Evolutionary conservation across 2,888 invertebrate species (phyloP).

Genomic region (Latheticus oryzae): DNA sequence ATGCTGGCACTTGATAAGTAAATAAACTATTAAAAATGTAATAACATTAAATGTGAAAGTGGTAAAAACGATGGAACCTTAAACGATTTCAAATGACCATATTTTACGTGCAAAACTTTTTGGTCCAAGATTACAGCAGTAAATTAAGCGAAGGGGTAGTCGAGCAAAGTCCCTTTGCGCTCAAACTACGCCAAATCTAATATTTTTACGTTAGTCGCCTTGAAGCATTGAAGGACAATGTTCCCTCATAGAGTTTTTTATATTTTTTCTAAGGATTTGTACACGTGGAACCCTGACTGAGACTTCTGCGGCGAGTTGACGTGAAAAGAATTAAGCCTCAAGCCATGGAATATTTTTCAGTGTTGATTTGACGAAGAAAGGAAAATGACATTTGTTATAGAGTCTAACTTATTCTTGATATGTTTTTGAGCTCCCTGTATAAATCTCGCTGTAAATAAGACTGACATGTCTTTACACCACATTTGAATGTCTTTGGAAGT

Average conservation of each 20-base stretch:
- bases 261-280: constrained; percentile 17
- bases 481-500: constrained; percentile 42
- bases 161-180: constrained; percentile 34
- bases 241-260: constrained; percentile 13
- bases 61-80: constrained; percentile 34
- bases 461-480: constrained; percentile 35
- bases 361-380: constrained; percentile 21
- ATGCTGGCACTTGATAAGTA: constrained; percentile 17
- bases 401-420: too few relatives aligned
- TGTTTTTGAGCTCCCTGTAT: too few relatives aligned
- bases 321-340: constrained; percentile 23
- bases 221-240: constrained; percentile 29
- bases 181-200: constrained; percentile 30
- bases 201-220: constrained; percentile 33
- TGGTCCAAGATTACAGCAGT: constrained; percentile 38
- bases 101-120: constrained; percentile 38
- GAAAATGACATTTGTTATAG: constrained; percentile 17
- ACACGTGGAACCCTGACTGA: constrained; percentile 27
- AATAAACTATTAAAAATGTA: constrained; percentile 11
- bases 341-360: constrained; percentile 21
- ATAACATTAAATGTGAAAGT: constrained; percentile 20
- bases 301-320: constrained; percentile 16
- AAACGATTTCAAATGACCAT: constrained; percentile 39
- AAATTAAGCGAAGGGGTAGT: constrained; percentile 40
- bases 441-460: constrained; percentile 31